Base-by-base conservation (phyloP, 2,113 vertebrate genomes). In the Taurulus bubalis region DNA sequence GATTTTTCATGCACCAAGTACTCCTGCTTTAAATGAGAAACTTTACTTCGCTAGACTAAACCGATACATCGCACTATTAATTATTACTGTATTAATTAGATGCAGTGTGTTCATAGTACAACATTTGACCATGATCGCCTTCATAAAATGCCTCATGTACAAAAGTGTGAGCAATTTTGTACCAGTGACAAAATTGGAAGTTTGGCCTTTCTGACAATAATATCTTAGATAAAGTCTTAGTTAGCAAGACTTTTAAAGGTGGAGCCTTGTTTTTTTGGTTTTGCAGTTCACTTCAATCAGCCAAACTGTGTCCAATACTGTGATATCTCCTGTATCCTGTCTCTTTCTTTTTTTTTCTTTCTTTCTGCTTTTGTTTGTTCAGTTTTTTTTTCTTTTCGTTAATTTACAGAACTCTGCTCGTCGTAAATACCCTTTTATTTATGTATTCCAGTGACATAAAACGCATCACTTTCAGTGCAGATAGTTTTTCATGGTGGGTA, bases 1-100 rank as follows among this genome's bases (percentile, higher is more conserved):
- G 47, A 45, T 67, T 71, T 66, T 86, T 71, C 36, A 12, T 18
- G 49, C 34, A 47, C 45, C 24, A 69, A 65, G 15, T 42, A 34
- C 68, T 56, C 20, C 14, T 58, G 60, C 30, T 79, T n/a, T 26
- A 20, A 69, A 24, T 36, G 3, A n/a, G 15, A 71, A 45, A 45
- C 18, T 24, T 32, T 38, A 6, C 26, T 24, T 47, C 16, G 22
- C 32, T 53, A 16, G n/a, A n/a, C 24, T 22, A 45, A 75, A 47
- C 20, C 36, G 68, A 24, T 72, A 30, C 56, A 42, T 0, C 24
- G 5, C 10, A 24, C 30, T 0, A 51, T 26, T 55, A 14, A 68
- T 55, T 82, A 14, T 71, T 2, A 14, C 8, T 36, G 38, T 56
- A 20, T 59, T 49, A 30, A 75, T 82, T 32, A 47, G 38, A 32